Evolutionary conservation across 2,888 invertebrate genomes (phyloP), one percentile per base, ranked within the genome.

Genomic region (Drosophila ezoana): DNA sequence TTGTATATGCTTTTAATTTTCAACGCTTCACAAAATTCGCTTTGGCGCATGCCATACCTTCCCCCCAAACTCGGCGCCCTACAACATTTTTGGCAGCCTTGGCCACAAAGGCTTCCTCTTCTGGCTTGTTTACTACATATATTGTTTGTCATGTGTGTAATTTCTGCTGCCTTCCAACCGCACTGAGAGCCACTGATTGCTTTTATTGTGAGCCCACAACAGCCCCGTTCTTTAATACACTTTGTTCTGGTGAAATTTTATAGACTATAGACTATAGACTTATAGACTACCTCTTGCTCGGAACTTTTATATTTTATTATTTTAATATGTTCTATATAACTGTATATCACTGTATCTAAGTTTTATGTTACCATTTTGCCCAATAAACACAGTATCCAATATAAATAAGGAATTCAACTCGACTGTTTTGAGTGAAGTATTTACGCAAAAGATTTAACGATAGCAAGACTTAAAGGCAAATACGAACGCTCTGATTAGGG

Each of bases 131-230:
- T 37, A 14, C 37, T 8, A 53, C 60, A 23, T 59, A 33, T 35
- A 35, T 60, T 73, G 65, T 64, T 45, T 79, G 73, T 78, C 76
- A 80, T 82, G 67, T 68, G 62, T 68, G 80, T 86, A 82, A 85
- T 82, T 80, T 78, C 65, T 68, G 80, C 67, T 65, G 56, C 52
- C 53, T 48, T 61, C 67, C 65, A 64, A 60, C 71, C 44, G 2
- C 57, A 43, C 49, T 40, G 54, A 63, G 33, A 51, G 68, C 60
- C 33, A 54, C 68, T 78, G 72, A 80, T 80, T 80, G 78, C 60
- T 64, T 68, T 74, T 65, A 74, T 72, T 74, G 63, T 66, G 63
- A 33, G 56, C 32, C 37, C 38, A 32, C 45, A 43, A 23, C 45
- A 45, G 13, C 14, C 18, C 2, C 57, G 48, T 38, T 38, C 33